Conservation (phyloP, 35 echinoderm and acorn worm species). For the Antedon bifida region DNA sequence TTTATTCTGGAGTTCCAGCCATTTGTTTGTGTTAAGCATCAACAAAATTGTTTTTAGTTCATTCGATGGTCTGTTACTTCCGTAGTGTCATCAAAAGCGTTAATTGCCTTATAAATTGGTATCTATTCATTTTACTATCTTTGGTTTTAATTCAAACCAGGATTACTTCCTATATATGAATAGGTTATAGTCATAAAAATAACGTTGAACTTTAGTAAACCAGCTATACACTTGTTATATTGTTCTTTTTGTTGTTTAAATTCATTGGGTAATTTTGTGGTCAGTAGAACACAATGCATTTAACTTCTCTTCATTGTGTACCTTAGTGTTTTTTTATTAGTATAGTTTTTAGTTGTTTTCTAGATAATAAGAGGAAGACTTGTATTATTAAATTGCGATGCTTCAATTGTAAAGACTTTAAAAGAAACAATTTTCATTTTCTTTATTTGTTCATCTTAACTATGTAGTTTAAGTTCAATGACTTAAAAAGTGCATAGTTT, state of each 20-base stretch:
- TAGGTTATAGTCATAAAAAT: not conserved
- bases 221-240: not conserved
- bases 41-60: too few species aligned
- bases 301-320: not conserved
- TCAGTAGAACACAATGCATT: not conserved
- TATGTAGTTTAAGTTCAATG: not conserved
- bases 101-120: too few species aligned
- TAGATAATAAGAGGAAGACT: not conserved
- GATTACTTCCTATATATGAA: not conserved
- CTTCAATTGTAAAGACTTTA: not conserved
- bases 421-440: not conserved
- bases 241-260: not conserved
- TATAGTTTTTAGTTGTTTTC: not conserved
- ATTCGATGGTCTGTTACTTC: too few species aligned
- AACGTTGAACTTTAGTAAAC: not conserved
- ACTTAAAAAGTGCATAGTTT: too few species aligned
- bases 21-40: too few species aligned
- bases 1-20: too few species aligned
- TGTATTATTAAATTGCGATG: not conserved
- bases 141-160: too few species aligned
- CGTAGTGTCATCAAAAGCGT: too few species aligned
- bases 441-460: not conserved
- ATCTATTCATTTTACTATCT: too few species aligned
- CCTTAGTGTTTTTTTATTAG: not conserved
- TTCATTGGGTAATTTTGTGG: not conserved